A percentile compares a stretch with the other conserved stretches of the same genome.
Evolutionary conservation across 2,888 invertebrate species (phyloP).

Genomic region (Volucella bombylans): DNA sequence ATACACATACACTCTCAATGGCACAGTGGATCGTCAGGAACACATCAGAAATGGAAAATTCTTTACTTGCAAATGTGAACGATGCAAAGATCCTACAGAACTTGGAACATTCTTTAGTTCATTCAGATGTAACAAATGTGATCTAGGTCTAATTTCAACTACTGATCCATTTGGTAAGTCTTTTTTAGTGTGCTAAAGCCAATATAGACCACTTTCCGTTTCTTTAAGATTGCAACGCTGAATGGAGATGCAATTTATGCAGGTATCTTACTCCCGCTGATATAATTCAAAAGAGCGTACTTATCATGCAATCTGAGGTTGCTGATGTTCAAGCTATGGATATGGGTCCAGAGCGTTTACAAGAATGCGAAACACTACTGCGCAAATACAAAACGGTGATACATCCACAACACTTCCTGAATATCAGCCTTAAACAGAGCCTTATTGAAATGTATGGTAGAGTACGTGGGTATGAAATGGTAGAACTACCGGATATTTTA

Average conservation of each 20-base stretch:
- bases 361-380: conserved; percentile 86
- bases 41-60: conserved; percentile 89
- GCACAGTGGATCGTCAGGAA: conserved; percentile 88
- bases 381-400: conserved; percentile 87
- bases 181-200: neutral
- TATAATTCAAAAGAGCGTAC: conserved; percentile 86
- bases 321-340: conserved; percentile 85
- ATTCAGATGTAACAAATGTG: conserved; percentile 90
- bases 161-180: conserved; percentile 86
- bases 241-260: conserved; percentile 84
- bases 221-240: conserved; percentile 76
- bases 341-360: conserved; percentile 85
- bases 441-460: conserved; percentile 91
- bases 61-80: conserved; percentile 89
- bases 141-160: conserved; percentile 87
- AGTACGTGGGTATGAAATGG: conserved; percentile 87
- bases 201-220: neutral
- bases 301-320: conserved; percentile 87
- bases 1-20: conserved; percentile 90
- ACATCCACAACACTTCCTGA: conserved; percentile 90
- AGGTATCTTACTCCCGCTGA: conserved; percentile 85
- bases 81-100: conserved; percentile 91
- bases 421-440: conserved; percentile 87
- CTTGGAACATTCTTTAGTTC: conserved; percentile 90
- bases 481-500: conserved; percentile 88